Evolutionary conservation across 92 coral and sea anemone genomes (phyloP), one percentile per base, ranked within the genome.

Genomic region (Epizoanthus scotinus): DNA sequence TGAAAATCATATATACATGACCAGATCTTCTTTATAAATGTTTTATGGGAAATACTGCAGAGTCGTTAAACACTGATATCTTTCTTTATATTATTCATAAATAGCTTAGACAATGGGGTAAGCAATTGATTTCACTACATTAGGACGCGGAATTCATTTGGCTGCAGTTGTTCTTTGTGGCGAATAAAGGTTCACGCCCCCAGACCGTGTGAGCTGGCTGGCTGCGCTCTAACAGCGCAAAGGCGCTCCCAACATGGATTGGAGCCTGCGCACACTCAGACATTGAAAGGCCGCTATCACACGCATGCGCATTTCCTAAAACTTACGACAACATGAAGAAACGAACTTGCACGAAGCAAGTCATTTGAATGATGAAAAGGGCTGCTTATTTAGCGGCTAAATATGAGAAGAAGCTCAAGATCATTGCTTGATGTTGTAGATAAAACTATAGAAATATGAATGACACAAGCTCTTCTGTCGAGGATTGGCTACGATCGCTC

Each of bases 401-500:
- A 75, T 63, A 75, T 75, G 81, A 75, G 21, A 54, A 58, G 56
- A 75, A 75, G 52, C 81, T 75, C 69, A 57, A 58, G 81, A 60
- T 57, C 60, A 6, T 28, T 47, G 36, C 57, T 75, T 75, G 81
- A 59, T 75, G 81, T 58, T 75, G 81, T 75, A 75, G 66, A 58
- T 42, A 38, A 56, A 29, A 59, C 31, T 38, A 52, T 38, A 36
- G 36, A 59, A 67, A 20, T 15, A 75, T 75, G 81, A 75, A 56
- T 75, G 50, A 19, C 22, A 17, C 68, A 55, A 36, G 34, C 20
- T 59, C 81, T 20, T 58, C 36, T 20, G 99, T 96, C 8, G 99
- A 96, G 63, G 99, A 96, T 63, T 96, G 99, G 99, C 95, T 96
- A 54, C 95, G 99, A 25, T 96, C 99, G 14, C 78, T 96, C 36